phyloP scores from a whole-genome alignment of 2,797 vertebrate species.

The Enteromius trimaculatus region DNA sequence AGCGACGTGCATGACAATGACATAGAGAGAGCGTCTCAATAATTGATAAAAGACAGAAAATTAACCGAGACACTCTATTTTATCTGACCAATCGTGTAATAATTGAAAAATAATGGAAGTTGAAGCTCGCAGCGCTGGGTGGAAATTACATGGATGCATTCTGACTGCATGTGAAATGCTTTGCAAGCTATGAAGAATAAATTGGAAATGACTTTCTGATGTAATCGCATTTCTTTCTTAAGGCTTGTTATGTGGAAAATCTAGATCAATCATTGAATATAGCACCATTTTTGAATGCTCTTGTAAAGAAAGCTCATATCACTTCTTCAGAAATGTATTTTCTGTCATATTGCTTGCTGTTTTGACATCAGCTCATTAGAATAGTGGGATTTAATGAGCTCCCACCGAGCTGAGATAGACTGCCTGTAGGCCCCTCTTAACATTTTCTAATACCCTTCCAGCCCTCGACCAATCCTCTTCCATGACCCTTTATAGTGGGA shows the following conservation, averaged over 20 bases:
- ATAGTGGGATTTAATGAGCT: conserved; percentile 73
- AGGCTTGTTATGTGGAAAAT: neutral
- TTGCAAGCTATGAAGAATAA: neutral
- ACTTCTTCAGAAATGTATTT: conserved; percentile 24
- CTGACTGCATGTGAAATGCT: neutral
- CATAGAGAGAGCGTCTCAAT: conserved; percentile 67
- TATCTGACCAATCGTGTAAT: conserved; percentile 23
- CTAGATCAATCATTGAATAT: neutral
- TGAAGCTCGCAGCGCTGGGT: neutral
- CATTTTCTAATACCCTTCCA: conserved; percentile 72
- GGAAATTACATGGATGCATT: conserved; percentile 24
- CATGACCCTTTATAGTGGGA: conserved; percentile 60
- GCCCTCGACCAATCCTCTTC: conserved; percentile 63
- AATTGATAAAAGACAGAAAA: conserved; percentile 32
- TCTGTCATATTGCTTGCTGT: conserved; percentile 30
- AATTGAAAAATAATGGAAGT: conserved; percentile 38
- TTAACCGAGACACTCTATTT: neutral
- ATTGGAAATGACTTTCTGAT: conserved; percentile 15
- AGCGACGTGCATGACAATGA: conserved; percentile 78
- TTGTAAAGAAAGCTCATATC: neutral
- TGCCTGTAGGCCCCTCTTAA: conserved; percentile 77
- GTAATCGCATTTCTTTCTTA: neutral
- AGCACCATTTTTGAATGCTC: neutral
- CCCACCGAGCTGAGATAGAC: conserved; percentile 73
- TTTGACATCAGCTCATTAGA: conserved; percentile 71